Conservation (phyloP, 35 echinoderm and acorn worm species). For the Diadema setosum region DNA sequence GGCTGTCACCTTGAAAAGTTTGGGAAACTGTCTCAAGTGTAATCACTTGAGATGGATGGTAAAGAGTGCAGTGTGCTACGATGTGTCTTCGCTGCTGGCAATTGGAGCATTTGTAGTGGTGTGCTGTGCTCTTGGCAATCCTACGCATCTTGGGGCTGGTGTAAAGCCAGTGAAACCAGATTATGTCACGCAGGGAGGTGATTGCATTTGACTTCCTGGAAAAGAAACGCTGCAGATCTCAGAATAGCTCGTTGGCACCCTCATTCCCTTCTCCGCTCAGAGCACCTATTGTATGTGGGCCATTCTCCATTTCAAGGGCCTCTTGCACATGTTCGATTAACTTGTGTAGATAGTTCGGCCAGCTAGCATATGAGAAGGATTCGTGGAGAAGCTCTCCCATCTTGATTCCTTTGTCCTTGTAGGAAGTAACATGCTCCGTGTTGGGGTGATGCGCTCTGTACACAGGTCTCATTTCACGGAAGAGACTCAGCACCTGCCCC, state of each 20-base stretch:
- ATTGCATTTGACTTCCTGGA: not conserved
- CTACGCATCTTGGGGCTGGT: slow-evolving; percentile 20
- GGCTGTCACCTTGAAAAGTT: too few relatives aligned
- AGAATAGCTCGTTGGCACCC: slow-evolving; percentile 39
- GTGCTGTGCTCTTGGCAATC: too few relatives aligned
- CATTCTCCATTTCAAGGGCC: slow-evolving; percentile 5
- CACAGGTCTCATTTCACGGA: not conserved
- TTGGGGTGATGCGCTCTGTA: not conserved
- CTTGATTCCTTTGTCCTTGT: not conserved
- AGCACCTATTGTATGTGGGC: slow-evolving; percentile 29
- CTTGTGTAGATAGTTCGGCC: slow-evolving; percentile 38
- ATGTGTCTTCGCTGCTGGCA: too few relatives aligned
- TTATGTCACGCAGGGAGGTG: not conserved
- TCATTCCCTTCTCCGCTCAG: slow-evolving; percentile 49
- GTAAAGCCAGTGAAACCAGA: slow-evolving; percentile 45
- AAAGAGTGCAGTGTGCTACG: too few relatives aligned
- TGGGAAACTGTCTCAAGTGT: too few relatives aligned
- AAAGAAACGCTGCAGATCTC: not conserved
- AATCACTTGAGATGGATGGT: too few relatives aligned
- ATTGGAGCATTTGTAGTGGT: too few relatives aligned
- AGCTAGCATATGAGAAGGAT: not conserved
- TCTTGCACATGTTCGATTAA: slow-evolving; percentile 54
- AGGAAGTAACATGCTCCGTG: not conserved
- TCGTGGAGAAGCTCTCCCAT: slow-evolving; percentile 2
- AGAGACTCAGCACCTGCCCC: not conserved